Evolutionary conservation across 2,888 invertebrate species (phyloP).

Genomic region (Patella pellucida): DNA sequence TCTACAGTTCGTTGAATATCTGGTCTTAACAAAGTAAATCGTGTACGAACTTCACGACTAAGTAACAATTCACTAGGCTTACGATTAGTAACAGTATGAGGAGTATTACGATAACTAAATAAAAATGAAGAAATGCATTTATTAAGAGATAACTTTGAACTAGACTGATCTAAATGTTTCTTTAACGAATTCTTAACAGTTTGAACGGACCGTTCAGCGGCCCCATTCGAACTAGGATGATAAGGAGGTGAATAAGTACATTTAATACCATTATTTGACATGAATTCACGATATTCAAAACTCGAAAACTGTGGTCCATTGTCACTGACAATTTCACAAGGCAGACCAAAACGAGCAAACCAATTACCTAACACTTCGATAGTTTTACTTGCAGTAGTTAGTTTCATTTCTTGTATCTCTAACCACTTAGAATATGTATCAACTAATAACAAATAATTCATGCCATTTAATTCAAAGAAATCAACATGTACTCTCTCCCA

Average conservation of each 20-base stretch:
- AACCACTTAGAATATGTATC: constrained; percentile 49
- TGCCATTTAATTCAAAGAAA: constrained; percentile 43
- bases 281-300: constrained; percentile 34
- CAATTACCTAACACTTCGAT: neutral
- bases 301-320: too few relatives aligned
- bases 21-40: constrained; percentile 6
- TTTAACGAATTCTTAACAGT: constrained; percentile 33
- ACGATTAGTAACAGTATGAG: too few relatives aligned
- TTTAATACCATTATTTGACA: constrained; percentile 28
- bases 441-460: constrained; percentile 40
- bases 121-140: neutral
- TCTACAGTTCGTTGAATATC: constrained; percentile 1
- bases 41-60: neutral
- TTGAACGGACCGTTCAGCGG: constrained; percentile 40
- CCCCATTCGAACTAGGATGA: constrained; percentile 38
- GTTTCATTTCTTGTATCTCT: constrained; percentile 26
- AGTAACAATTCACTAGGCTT: too few relatives aligned
- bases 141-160: neutral
- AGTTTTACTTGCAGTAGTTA: neutral
- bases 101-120: constrained; percentile 15
- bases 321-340: neutral
- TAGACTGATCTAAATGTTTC: neutral
- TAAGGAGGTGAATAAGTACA: constrained; percentile 38
- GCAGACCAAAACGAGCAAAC: neutral
- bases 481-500: constrained; percentile 54